A percentile compares a stretch with the other conserved stretches of the same genome.
These are phyloP conservation scores for Sardina pilchardus DNA, from an alignment of 2,113 vertebrate species.

Conservation along the genomic window DNA sequence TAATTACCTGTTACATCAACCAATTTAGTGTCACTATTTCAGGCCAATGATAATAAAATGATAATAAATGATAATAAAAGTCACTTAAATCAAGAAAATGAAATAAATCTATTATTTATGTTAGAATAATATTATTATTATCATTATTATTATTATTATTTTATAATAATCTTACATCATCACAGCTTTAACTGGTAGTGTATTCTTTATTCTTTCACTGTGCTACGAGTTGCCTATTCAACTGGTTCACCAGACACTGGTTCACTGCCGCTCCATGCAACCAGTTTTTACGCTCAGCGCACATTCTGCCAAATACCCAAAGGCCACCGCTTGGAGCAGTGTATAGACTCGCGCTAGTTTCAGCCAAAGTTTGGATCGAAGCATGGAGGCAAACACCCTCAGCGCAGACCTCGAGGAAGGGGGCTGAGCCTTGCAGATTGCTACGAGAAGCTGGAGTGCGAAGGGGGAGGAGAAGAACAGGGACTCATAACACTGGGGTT, in stretches of 20 bases:
- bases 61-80: too few relatives aligned
- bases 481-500: conserved; percentile 81
- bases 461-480: conserved; percentile 60
- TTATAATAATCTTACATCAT: too few relatives aligned
- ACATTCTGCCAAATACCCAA: not conserved
- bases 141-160: too few relatives aligned
- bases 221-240: not conserved
- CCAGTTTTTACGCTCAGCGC: not conserved
- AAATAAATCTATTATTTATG: too few relatives aligned
- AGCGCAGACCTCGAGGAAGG: conserved; percentile 63
- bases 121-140: too few relatives aligned
- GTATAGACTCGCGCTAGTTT: not conserved
- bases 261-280: not conserved
- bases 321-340: conserved; percentile 42
- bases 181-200: too few relatives aligned
- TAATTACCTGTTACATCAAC: not conserved
- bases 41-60: too few relatives aligned
- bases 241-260: not conserved
- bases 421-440: conserved; percentile 79
- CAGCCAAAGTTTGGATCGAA: conserved; percentile 18
- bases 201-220: too few relatives aligned
- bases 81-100: too few relatives aligned
- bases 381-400: conserved; percentile 51
- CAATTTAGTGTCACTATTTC: too few relatives aligned
- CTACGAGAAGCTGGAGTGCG: conserved; percentile 34